Evolutionary conservation across 2,113 vertebrate genomes (phyloP).

Genomic region (Himantopus leucocephalus): DNA sequence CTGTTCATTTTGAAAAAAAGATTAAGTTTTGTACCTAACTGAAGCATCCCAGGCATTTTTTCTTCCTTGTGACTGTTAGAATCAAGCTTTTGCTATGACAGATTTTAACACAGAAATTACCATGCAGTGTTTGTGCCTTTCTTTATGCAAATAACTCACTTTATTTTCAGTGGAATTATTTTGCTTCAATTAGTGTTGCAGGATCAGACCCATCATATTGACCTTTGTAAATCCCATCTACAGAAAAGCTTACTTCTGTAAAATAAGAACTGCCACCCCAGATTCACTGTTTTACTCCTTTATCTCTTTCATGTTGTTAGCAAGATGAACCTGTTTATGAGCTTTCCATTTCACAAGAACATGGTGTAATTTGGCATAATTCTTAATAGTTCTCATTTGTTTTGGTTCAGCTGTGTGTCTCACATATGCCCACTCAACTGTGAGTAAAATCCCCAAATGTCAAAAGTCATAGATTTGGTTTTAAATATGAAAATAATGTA

Average conservation of each 20-base stretch:
- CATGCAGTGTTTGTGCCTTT: not conserved
- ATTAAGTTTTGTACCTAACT: not conserved
- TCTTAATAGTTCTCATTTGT: not conserved
- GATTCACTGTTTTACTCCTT: not conserved
- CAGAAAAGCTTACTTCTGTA: not conserved
- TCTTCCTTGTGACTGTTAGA: not conserved
- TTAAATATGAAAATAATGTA: slow-evolving; percentile 1
- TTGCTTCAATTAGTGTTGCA: not conserved
- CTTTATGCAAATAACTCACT: not conserved
- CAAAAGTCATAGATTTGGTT: slow-evolving; percentile 4
- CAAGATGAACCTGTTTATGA: not conserved
- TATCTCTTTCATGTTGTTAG: not conserved
- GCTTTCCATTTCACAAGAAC: slow-evolving; percentile 25
- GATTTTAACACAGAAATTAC: not conserved
- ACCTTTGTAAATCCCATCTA: not conserved
- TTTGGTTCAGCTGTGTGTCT: slow-evolving; percentile 34
- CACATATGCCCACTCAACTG: slow-evolving; percentile 35
- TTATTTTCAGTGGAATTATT: not conserved
- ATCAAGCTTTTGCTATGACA: not conserved
- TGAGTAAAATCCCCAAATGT: slow-evolving; percentile 38
- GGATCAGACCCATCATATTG: not conserved
- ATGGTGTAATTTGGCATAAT: slow-evolving; percentile 42
- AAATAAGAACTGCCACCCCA: not conserved
- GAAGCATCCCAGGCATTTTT: not conserved
- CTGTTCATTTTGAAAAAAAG: not conserved